Base-by-base conservation (phyloP, 2,888 invertebrate genomes). In the Meliscaeva auricollis region DNA sequence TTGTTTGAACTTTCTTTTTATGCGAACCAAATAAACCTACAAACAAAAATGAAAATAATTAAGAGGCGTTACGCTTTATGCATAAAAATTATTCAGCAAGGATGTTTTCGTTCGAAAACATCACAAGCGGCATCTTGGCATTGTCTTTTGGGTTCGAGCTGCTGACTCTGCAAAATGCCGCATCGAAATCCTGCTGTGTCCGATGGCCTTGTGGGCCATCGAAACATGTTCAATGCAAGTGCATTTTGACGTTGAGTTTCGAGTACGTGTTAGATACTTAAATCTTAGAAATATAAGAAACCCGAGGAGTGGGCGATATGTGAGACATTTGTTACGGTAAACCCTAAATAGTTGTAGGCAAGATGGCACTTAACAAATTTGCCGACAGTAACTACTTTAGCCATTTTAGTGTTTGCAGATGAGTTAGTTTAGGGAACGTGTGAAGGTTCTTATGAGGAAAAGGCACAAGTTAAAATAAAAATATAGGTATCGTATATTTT, bases 301-400 rank as follows among this genome's bases (percentile, higher is more conserved):
- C 22, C 56, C 38, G 54, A 54, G 44, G 52, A 73, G 81, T 69
- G 81, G 81, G 80, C 81, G 81, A 73, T 69, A 64, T 68, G 35
- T 64, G 15, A 64, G 32, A 41, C 69, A 85, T 85, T 85, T 73
- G 85, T 69, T 81, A 85, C 85, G 85, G 85, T 81, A 50, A 85
- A 81, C 85, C 84, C 60, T 85, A 85, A 85, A 75, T 38, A 38
- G 38, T 38, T 13, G 2, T 70, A 60, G 46, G 17, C 1, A 72
- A 32, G 38, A 20, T n/a, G 38, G 54, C 46, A 30, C 44, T 74
- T 79, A 66, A 17, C 56, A 79, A 64, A 56, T 75, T 69, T 64
- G 69, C 83, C 79, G 83, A 70, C 78, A 62, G 7, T 62, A 38
- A 7, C 8, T 3, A 3, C 9, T 44, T 69, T 41, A 6, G 30